Evolutionary conservation across 1,140 invertebrate genomes (phyloP), one percentile per base, ranked within the genome.

Genomic region (Psilanteris sp.): DNA sequence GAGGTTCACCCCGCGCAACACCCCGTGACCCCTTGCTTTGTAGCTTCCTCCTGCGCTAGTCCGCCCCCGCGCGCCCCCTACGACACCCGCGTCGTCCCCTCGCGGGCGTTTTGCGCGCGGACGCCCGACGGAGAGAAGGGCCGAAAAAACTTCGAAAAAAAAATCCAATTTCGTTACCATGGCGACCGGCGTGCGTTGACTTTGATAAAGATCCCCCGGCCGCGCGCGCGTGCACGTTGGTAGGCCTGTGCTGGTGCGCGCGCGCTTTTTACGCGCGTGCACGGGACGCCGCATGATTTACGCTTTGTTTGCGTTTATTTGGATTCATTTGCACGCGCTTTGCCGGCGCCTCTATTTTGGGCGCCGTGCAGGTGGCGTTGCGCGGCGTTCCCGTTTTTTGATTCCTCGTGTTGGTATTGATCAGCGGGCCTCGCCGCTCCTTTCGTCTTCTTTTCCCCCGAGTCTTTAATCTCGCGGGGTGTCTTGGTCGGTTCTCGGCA

Each of bases 81-180:
- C 68, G 48, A 52, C 52, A 55, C 52, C 71, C 61, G 39, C 31
- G 10, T 20, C 44, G 24, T 54, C 66, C 59, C 70, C 36, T 50
- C 62, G 46, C 54, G 37, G 31, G 34, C 36, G 37, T 34, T 55
- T 41, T 48, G 34, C 57, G 26, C 52, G 55, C 41, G 54, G 64
- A 34, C 72, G 62, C 24, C 55, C 41, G 36, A 24, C 27, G 11
- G 67, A 48, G 66, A 59, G 62, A 82, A 85, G 80, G 82, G 83
- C 84, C 86, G 85, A 87, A 86, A 87, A 87, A 88, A 87, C 83
- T 86, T 86, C 64, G 81, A 82, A 85, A 87, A 85, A 84, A 87
- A 88, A 87, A 87, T 86, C 85, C 85, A 88, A 88, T 88, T 88
- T 88, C 81, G 85, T 87, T 87, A 85, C 86, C 79, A 88, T 87